phyloP scores from a whole-genome alignment of 2,797 vertebrate species.

The Crax fasciolata region DNA sequence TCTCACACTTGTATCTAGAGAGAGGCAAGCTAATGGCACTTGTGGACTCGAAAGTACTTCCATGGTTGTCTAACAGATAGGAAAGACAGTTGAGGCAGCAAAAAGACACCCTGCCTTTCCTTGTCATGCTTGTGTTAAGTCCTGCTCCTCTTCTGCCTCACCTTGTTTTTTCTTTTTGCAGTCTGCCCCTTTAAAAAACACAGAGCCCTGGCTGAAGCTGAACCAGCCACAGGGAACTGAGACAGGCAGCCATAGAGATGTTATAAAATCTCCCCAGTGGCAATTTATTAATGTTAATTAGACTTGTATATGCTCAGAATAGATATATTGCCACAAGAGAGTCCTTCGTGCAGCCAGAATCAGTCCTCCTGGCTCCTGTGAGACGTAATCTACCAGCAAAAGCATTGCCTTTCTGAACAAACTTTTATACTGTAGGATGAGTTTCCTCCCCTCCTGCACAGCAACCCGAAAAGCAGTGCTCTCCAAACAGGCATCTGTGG shows the following conservation, averaged over 20 bases:
- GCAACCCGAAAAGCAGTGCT: neutral
- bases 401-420: conserved; percentile 13
- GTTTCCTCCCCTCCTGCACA: neutral
- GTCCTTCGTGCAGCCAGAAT: conserved; percentile 20
- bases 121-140: neutral
- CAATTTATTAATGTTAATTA: conserved; percentile 60
- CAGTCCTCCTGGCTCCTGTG: neutral
- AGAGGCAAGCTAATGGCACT: neutral
- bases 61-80: neutral
- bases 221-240: neutral
- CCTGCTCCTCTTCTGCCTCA: neutral
- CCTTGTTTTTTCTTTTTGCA: neutral
- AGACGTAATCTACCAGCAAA: conserved; percentile 53
- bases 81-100: neutral
- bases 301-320: conserved; percentile 15
- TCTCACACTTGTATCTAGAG: rapidly evolving
- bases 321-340: conserved; percentile 52
- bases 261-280: conserved; percentile 36
- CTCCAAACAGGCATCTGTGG: neutral
- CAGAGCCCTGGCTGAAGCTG: neutral
- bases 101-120: neutral
- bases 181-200: neutral
- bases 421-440: neutral
- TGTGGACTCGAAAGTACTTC: neutral
- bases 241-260: conserved; percentile 23